Evolutionary conservation across 2,797 vertebrate genomes (phyloP), one percentile per base, ranked within the genome.

Genomic region (Chaunax sp.): DNA sequence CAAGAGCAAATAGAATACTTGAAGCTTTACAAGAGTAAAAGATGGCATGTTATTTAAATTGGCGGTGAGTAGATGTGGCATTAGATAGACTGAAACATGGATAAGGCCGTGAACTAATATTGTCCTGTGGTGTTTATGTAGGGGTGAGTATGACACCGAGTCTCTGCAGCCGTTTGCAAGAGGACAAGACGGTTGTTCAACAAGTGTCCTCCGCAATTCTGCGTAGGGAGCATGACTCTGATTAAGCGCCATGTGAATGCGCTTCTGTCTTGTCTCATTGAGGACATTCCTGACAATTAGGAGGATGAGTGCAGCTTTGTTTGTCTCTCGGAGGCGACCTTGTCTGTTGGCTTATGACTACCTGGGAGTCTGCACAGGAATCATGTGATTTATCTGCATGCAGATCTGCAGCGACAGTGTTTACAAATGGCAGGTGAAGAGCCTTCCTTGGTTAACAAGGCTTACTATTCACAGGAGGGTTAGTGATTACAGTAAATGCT

Each of bases 281-380:
- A 81, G 88, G 88, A 93, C 92, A 94, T 94, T 94, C 93, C 89
- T 50, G 73, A 81, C 75, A 86, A 93, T 93, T 92, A 93, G 64
- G 53, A 77, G 83, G 45, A 90, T 90, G 89, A 93, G 84, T 90
- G 74, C 75, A 72, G 79, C 77, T 90, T 89, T 93, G 92, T 94
- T 91, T 92, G 77, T 80, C 73, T 64, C 79, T 77, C 5, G 19
- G 50, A 65, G 62, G 68, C 75, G 54, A 93, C 88, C 87, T 89
- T 69, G 80, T 77, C 70, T 65, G 64, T 78, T 83, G 84, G 91
- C 85, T 89, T 80, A 86, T 71, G 77, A 80, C 78, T 86, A 92
- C 89, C 91, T 93, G 84, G 49, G 65, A 86, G 80, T 62, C 49
- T 11, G 64, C 54, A 65, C 59, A 51, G 25, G 30, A 69, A 72